Evolutionary conservation across 53 echinoderm and acorn worm genomes (phyloP).

Genomic region (Stichopus horrens): DNA sequence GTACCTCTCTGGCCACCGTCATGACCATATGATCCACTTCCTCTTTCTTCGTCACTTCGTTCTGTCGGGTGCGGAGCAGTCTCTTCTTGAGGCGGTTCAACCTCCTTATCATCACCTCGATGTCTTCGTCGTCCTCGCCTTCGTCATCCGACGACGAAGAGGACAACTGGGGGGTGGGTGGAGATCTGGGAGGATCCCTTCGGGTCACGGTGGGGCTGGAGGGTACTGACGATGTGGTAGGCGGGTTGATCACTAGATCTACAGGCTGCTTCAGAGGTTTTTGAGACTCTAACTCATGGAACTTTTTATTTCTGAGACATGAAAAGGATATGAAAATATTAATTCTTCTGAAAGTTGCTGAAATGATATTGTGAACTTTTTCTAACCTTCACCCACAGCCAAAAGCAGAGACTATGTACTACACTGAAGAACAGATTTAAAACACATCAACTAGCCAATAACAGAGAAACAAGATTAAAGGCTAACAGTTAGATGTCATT

Average conservation of each 20-base stretch:
- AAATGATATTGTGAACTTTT: no score
- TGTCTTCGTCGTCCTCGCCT: slow-evolving; percentile 64
- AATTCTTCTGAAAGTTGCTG: no score
- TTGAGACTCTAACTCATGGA: slow-evolving; percentile 62
- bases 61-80: slow-evolving; percentile 60
- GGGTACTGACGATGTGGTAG: slow-evolving; percentile 44
- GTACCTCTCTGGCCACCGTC: slow-evolving; percentile 92
- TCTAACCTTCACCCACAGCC: no score
- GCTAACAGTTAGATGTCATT: no score
- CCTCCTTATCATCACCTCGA: slow-evolving; percentile 68
- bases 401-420: no score
- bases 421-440: no score
- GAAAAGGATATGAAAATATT: neutral
- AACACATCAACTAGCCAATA: no score
- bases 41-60: slow-evolving; percentile 67
- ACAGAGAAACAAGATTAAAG: no score
- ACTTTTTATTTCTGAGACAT: slow-evolving; percentile 61
- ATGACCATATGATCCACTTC: slow-evolving; percentile 92
- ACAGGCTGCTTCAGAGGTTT: slow-evolving; percentile 58
- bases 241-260: slow-evolving; percentile 31
- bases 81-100: slow-evolving; percentile 74
- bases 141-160: slow-evolving; percentile 70
- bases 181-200: slow-evolving; percentile 62
- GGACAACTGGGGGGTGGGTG: slow-evolving; percentile 68
- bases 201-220: slow-evolving; percentile 52